A percentile compares a stretch with the other conserved stretches of the same genome.
Conservation (phyloP, 2,888 invertebrate genomes). For the Sylvicola fuscatus region DNA sequence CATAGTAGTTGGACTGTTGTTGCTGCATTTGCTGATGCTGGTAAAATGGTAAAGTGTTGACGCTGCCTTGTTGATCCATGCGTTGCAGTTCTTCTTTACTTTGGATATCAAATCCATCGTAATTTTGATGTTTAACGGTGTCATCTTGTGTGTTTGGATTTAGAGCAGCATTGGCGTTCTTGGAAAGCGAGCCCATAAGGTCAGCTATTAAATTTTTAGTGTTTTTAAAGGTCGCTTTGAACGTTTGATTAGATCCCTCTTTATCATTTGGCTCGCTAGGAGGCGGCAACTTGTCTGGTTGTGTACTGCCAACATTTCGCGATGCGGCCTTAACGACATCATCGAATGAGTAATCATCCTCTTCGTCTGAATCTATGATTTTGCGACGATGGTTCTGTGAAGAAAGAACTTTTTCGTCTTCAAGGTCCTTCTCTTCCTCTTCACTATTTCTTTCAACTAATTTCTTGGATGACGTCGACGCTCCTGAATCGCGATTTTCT, state of each 20-base stretch:
- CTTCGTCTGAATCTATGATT: slow-evolving; percentile 38
- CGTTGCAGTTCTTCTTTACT: slow-evolving; percentile 6
- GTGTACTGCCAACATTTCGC: slow-evolving; percentile 45
- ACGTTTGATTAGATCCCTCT: slow-evolving; percentile 15
- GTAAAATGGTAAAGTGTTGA: slow-evolving; percentile 3
- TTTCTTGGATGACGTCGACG: slow-evolving; percentile 7
- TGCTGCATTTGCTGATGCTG: slow-evolving; percentile 7
- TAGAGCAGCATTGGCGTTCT: slow-evolving; percentile 6
- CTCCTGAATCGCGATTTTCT: slow-evolving; percentile 1
- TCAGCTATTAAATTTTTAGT: slow-evolving; percentile 40
- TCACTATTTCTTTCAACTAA: slow-evolving; percentile 1
- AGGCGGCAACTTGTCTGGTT: slow-evolving; percentile 18
- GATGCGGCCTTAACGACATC: slow-evolving; percentile 62
- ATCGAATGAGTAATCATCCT: slow-evolving; percentile 66
- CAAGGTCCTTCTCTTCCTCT: neutral
- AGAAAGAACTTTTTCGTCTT: neutral
- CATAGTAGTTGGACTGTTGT: slow-evolving; percentile 12
- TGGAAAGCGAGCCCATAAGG: slow-evolving; percentile 35
- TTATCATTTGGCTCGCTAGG: no score
- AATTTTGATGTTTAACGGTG: no score
- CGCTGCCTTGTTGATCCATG: slow-evolving; percentile 5
- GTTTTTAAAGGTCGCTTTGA: slow-evolving; percentile 11
- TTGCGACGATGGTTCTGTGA: neutral
- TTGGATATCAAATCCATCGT: no score
- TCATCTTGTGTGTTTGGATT: no score